Conservation (phyloP, 2,888 invertebrate genomes). For the Cephus sareptanus region DNA sequence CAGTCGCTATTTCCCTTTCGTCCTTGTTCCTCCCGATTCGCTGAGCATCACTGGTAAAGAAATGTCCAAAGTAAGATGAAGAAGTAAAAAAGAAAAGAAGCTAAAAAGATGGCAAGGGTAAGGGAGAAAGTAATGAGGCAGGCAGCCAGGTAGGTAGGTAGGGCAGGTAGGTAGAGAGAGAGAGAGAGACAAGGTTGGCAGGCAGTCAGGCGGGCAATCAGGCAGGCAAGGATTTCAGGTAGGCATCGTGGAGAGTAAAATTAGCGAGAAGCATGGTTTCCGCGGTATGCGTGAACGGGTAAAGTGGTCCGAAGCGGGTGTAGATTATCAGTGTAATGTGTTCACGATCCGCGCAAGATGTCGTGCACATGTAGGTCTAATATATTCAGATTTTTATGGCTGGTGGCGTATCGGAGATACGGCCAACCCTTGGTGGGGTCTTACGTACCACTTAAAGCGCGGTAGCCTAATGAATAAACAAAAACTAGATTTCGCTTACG, state of each 20-base stretch:
- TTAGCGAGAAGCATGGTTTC: background rate
- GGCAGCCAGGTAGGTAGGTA: background rate
- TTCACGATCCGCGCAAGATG: conserved; percentile 57
- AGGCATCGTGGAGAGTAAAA: background rate
- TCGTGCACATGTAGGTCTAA: conserved; percentile 61
- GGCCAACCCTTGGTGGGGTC: conserved; percentile 38
- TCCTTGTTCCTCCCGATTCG: background rate
- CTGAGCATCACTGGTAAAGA: background rate
- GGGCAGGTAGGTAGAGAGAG: background rate
- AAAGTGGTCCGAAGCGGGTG: conserved; percentile 40
- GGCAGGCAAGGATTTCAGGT: background rate
- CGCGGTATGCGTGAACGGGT: conserved; percentile 38
- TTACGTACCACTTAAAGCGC: conserved; percentile 55
- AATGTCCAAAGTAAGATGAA: background rate
- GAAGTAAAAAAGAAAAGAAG: background rate
- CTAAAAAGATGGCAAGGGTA: background rate
- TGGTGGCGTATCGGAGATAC: conserved; percentile 62
- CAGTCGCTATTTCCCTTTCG: background rate
- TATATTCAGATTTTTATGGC: conserved; percentile 66
- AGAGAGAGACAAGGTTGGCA: background rate
- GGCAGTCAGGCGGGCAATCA: background rate
- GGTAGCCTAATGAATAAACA: conserved; percentile 63
- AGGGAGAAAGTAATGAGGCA: background rate
- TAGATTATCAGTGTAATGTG: conserved; percentile 57
- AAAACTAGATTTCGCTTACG: conserved; percentile 61